phyloP scores from a whole-genome alignment of 2,113 vertebrate genomes.

The Oxyruncus cristatus region DNA sequence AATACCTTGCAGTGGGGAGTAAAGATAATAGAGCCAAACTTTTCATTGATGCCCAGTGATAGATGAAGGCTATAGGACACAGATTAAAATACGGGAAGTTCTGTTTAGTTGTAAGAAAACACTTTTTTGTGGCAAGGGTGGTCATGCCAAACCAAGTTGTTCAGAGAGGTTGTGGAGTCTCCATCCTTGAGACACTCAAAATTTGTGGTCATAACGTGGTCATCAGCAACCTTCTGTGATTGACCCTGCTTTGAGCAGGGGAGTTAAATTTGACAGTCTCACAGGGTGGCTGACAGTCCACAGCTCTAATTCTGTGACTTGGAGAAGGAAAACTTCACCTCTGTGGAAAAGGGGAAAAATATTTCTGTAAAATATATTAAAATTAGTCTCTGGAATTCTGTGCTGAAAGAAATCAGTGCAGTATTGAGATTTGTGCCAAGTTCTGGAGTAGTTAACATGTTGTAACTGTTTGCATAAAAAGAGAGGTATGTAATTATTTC shows the following conservation, averaged over 20 bases:
- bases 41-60: not conserved
- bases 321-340: not conserved
- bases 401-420: not conserved
- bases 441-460: not conserved
- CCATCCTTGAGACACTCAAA: not conserved
- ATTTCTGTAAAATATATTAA: not conserved
- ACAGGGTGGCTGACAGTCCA: not conserved
- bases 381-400: not conserved
- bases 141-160: not conserved
- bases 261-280: not conserved
- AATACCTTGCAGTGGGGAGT: not conserved
- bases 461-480: not conserved
- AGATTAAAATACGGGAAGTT: not conserved
- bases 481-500: not conserved
- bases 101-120: not conserved
- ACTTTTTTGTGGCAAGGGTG: not conserved
- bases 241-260: not conserved
- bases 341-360: not conserved
- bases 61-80: not conserved
- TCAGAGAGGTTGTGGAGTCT: not conserved
- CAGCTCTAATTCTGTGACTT: not conserved
- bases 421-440: not conserved
- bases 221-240: not conserved
- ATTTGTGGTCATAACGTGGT: accelerated
- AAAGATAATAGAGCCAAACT: not conserved